A percentile compares a stretch with the other conserved stretches of the same genome.
phyloP scores from a whole-genome alignment of 2,113 vertebrate species.

The Nerophis lumbriciformis region DNA sequence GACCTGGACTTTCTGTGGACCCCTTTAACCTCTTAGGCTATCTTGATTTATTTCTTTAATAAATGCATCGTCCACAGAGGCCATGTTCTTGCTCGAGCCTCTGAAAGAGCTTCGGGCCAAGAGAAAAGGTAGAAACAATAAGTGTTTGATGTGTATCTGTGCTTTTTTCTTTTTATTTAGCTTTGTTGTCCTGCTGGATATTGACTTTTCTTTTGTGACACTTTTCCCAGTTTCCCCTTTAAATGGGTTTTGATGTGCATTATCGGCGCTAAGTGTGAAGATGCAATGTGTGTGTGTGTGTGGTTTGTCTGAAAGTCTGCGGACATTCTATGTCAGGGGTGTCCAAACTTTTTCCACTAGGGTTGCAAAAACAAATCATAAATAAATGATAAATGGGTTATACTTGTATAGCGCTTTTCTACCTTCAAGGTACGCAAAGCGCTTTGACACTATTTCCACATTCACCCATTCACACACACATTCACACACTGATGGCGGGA shows the following conservation, averaged over 20 bases:
- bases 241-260: constrained; percentile 32
- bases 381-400: too few species aligned
- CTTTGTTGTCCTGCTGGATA: neutral
- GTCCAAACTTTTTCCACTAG: too few species aligned
- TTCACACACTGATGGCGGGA: too few species aligned
- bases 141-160: constrained; percentile 22
- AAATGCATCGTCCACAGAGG: constrained; percentile 64
- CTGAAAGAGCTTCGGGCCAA: constrained; percentile 72
- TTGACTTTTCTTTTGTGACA: constrained; percentile 24
- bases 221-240: constrained; percentile 26
- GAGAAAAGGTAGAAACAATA: constrained; percentile 66
- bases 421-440: too few species aligned
- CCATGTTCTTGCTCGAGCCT: constrained; percentile 70
- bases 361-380: too few species aligned
- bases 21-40: constrained; percentile 23
- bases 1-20: neutral
- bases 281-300: constrained; percentile 11
- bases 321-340: too few species aligned
- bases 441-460: too few species aligned
- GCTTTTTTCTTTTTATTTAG: constrained; percentile 8
- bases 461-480: too few species aligned
- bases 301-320: neutral
- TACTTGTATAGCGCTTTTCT: too few species aligned
- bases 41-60: constrained; percentile 18
- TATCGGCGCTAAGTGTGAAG: neutral